phyloP scores from a whole-genome alignment of 2,113 vertebrate genomes.

The human region DNA sequence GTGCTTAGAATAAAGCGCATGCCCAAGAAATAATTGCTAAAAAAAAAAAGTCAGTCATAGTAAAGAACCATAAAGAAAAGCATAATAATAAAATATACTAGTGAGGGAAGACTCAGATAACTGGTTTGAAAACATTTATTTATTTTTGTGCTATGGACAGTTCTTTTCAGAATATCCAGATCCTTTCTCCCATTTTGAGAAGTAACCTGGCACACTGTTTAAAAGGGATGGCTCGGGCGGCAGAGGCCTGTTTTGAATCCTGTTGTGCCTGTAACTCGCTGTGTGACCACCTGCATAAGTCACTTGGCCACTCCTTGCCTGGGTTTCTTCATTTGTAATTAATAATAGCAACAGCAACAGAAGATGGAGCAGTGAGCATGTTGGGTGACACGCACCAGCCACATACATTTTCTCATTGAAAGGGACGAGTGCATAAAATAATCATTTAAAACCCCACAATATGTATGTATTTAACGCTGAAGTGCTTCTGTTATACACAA shows the following conservation, averaged over 20 bases:
- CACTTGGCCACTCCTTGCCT: background rate
- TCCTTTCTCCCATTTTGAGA: constrained; percentile 30
- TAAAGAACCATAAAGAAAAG: background rate
- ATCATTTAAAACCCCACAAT: background rate
- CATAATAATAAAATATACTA: background rate
- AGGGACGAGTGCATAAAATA: background rate
- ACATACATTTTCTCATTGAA: background rate
- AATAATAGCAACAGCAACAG: background rate
- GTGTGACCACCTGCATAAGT: background rate
- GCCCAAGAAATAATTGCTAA: background rate
- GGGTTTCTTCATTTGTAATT: constrained; percentile 11
- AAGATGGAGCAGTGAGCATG: background rate
- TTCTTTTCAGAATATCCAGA: background rate
- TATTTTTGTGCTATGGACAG: background rate
- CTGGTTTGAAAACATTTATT: background rate
- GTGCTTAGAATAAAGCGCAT: background rate
- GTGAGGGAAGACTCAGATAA: background rate
- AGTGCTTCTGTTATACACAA: background rate
- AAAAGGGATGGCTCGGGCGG: background rate
- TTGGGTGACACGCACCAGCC: background rate
- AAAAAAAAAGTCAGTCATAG: background rate
- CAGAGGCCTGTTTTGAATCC: background rate
- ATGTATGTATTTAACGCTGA: background rate
- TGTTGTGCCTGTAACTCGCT: background rate
- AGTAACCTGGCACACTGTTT: background rate